Base-by-base conservation (phyloP, 2,888 invertebrate species). In the Campoletis raptor region DNA sequence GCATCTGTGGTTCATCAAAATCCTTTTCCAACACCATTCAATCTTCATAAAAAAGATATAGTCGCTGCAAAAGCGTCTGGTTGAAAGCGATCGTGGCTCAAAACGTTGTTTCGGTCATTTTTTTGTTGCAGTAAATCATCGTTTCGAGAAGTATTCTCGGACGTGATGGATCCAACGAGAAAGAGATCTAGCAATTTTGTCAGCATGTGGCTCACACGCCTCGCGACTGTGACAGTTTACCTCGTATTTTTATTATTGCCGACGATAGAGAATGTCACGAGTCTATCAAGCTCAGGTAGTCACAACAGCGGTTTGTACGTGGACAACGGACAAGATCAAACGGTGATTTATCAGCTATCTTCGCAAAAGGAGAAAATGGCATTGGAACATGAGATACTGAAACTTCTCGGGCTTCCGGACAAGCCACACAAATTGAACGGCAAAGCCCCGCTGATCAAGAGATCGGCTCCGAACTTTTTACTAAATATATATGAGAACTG, bases 321-420 rank as follows among this genome's bases (percentile, higher is more conserved):
- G 74, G 98, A 98, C 94, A 98, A 98, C 95, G 98, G 97, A 48
- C 94, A 96, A 78, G 97, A 97, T 94, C 97, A 97, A 93, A 98
- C 98, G 7, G 95, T 97, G 74, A 96, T 97, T 92, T 96, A 97
- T 92, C 96, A 96, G 88, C 94, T 96, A 78, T 95, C 98, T 94
- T 96, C 96, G 77, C 95, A 95, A 52, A 96, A 96, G 89, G 97
- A 98, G 92, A 96, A 97, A 91, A 95, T 96, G 89, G 97, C 97
- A 90, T 96, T 98, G 85, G 97, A 98, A 92, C 96, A 97, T 92
- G 98, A 98, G 94, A 97, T 98, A 91, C 95, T 98, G 90, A 97
- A 97, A 91, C 95, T 98, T 89, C 95, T 98, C 90, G 98, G 98
- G 10, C 95, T 98, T 88, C 97, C 98, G 18, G 97, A 97, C 91